Evolutionary conservation across 2,888 invertebrate genomes (phyloP).

Genomic region (Romanomermis culicivorax): DNA sequence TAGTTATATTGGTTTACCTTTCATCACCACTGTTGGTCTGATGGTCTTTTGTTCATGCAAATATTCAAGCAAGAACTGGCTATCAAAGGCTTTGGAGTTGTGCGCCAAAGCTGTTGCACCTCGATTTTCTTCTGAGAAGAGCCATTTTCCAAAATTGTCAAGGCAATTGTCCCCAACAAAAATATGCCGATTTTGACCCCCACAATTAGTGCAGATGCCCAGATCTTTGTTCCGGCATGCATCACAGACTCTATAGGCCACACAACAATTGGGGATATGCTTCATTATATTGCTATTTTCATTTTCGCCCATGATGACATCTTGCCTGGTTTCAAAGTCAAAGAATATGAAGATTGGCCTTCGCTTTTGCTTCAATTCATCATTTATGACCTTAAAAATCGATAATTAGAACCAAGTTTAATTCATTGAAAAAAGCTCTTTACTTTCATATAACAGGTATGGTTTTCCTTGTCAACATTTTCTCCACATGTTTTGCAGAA

Average conservation of each 20-base stretch:
- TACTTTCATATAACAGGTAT: background rate
- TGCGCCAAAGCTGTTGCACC: background rate
- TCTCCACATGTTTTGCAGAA: background rate
- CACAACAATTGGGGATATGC: background rate
- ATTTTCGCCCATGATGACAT: background rate
- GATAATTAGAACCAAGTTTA: too few species aligned
- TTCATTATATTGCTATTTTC: background rate
- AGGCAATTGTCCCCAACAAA: conserved; percentile 1
- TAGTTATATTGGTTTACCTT: background rate
- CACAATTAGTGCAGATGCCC: background rate
- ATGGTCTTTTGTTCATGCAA: background rate
- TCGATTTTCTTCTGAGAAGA: background rate
- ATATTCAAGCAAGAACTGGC: conserved; percentile 1
- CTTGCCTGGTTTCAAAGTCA: background rate
- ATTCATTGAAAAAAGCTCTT: too few species aligned
- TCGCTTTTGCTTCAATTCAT: background rate
- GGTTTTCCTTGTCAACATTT: background rate
- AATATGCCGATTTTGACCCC: background rate
- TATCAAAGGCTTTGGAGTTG: background rate
- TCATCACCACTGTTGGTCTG: background rate
- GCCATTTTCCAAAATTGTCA: background rate
- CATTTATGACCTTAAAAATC: background rate
- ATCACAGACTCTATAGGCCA: background rate
- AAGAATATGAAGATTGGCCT: background rate
- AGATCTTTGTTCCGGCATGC: background rate